Evolutionary conservation across 2,888 invertebrate species (phyloP), one percentile per base, ranked within the genome.

Genomic region (Zele albiditarsus): DNA sequence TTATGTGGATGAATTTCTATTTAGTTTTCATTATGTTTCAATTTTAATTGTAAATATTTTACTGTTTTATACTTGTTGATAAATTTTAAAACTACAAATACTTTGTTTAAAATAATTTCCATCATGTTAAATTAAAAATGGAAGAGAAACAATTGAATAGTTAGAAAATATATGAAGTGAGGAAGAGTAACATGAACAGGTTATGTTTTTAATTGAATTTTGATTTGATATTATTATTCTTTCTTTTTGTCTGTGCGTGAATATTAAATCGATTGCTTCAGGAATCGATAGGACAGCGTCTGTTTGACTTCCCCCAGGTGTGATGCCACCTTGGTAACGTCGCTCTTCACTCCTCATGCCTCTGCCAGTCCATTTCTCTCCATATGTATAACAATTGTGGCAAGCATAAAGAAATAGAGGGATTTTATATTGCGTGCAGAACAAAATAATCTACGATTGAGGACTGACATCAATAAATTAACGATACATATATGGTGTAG

Each of bases 321-420:
- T 53, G 70, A 75, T 77, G 74, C 76, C 78, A 80, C 80, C 80
- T 79, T 80, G 80, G 80, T 80, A 80, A 81, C 81, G 73, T 75
- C 68, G 71, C 74, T 77, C 77, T 60, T 75, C 74, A 63, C 74
- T 66, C 73, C 58, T 57, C 57, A 3, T n/a, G 14, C 16, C 20
- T 23, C n/a, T 23, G 38, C 42, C 57, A 62, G 8, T 20, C 20
- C 53, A 20, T 20, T 20, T 53, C 6, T 53, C 58, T 12, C 16
- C 53, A 23, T 66, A 65, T 73, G n/a, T 60, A 60, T 14, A 63
- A 63, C 10, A 63, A 38, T 38, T 33, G 63, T 33, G 60, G 12
- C 2, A 14, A 60, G 28, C 60, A 28, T 60, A 14, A 20, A 53
- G 12, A 53, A 27, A 12, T 38, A 62, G 49, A 38, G 49, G 27